phyloP scores from a whole-genome alignment of 2,113 vertebrate genomes.

The Coregonus clupeaformis region DNA sequence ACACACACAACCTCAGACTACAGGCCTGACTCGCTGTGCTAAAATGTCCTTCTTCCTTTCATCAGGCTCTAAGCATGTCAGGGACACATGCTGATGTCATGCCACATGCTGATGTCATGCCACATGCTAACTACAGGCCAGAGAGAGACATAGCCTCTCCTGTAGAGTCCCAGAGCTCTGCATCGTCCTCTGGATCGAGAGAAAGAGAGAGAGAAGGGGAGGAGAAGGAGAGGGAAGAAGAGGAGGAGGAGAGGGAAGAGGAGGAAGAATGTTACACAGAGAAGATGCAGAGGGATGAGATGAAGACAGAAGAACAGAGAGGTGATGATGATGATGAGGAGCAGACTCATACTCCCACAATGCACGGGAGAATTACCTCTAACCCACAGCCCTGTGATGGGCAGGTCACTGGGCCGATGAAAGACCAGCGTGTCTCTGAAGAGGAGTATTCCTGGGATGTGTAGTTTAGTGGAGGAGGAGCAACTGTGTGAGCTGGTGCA shows the following conservation, averaged over 20 bases:
- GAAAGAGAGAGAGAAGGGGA: not conserved
- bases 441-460: slow-evolving; percentile 31
- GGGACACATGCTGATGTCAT: slow-evolving; percentile 2
- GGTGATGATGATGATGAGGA: not conserved
- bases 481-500: slow-evolving; percentile 70
- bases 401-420: not conserved
- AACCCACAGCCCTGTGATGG: not conserved
- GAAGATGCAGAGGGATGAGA: too few relatives aligned
- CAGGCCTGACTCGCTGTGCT: not conserved
- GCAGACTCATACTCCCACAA: slow-evolving; percentile 32
- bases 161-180: not conserved
- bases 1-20: not conserved
- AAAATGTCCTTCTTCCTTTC: not conserved
- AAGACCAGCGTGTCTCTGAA: slow-evolving; percentile 10
- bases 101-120: slow-evolving; percentile 2
- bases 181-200: not conserved
- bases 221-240: too few relatives aligned
- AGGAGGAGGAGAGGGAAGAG: not conserved
- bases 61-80: slow-evolving; percentile 3
- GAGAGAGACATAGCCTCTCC: not conserved
- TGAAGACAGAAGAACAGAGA: not conserved
- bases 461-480: slow-evolving; percentile 54
- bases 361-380: not conserved
- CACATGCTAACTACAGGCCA: not conserved
- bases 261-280: not conserved